phyloP scores from a whole-genome alignment of 2,113 vertebrate species.

The Chloropsis hardwickii region DNA sequence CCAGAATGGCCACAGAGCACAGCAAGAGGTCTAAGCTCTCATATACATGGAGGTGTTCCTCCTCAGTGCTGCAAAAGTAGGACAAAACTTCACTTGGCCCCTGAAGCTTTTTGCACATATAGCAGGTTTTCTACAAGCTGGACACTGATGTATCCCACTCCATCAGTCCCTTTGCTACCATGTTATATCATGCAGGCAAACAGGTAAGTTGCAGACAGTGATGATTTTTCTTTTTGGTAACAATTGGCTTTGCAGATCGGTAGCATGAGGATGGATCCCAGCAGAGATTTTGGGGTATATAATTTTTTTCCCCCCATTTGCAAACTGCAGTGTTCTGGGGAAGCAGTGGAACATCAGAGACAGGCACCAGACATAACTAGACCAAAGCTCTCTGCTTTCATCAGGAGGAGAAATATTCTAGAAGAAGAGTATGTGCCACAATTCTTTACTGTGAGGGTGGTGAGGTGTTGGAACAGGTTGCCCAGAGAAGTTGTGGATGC shows the following conservation, averaged over 20 bases:
- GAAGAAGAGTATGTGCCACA: background rate
- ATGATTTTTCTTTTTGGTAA: background rate
- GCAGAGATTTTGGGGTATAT: background rate
- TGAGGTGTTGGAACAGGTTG: background rate
- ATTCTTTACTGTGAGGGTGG: background rate
- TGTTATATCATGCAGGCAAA: accelerated
- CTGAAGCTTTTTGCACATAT: background rate
- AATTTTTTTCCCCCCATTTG: accelerated
- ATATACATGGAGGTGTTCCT: background rate
- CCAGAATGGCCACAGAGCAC: background rate
- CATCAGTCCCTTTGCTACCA: background rate
- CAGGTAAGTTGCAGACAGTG: background rate
- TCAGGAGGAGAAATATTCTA: background rate
- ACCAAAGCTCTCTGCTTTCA: background rate
- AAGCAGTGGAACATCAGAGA: background rate
- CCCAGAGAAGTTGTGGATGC: background rate
- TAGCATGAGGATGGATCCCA: background rate
- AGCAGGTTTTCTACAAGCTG: background rate
- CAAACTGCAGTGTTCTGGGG: background rate
- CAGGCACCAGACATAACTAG: background rate
- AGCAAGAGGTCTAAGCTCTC: background rate
- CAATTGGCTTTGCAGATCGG: background rate
- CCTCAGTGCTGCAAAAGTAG: background rate
- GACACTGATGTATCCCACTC: background rate
- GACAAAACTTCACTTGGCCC: background rate